Percentiles rank a stretch among this genome's conserved stretches.
These are phyloP conservation scores for Batillaria attramentaria DNA, from an alignment of 1,140 invertebrate species.

Conservation along the genomic window DNA sequence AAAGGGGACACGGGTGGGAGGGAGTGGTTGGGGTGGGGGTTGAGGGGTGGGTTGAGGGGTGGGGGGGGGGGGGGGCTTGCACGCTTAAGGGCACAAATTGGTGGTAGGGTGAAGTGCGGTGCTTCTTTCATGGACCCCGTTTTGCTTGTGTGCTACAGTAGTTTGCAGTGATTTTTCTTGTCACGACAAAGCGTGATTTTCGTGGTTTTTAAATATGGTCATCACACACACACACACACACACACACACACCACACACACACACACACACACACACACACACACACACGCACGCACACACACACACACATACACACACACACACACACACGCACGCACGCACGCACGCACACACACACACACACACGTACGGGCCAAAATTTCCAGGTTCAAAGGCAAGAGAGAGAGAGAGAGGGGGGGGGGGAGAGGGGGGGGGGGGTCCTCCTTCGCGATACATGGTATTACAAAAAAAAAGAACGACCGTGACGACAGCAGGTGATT, in stretches of 20 bases:
- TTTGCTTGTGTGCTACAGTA: too few relatives aligned
- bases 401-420: too few relatives aligned
- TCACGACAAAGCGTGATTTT: too few relatives aligned
- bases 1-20: neutral
- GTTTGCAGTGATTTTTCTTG: too few relatives aligned
- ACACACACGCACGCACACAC: constrained; percentile 11
- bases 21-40: neutral
- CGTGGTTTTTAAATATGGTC: too few relatives aligned
- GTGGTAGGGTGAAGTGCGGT: neutral
- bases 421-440: too few relatives aligned
- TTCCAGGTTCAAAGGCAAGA: too few relatives aligned
- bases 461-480: too few relatives aligned
- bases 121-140: neutral
- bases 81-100: too few relatives aligned
- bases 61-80: too few relatives aligned
- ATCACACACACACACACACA: constrained; percentile 1
- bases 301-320: constrained; percentile 9
- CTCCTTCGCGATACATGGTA: too few relatives aligned
- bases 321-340: neutral
- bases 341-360: constrained; percentile 6
- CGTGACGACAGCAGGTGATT: too few relatives aligned
- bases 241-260: neutral
- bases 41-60: neutral
- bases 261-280: constrained; percentile 7
- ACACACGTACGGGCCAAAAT: constrained; percentile 9